Percentiles rank a stretch among this genome's conserved stretches.
Conservation (phyloP, 2,888 invertebrate genomes). For the Halictus quadricinctus region DNA sequence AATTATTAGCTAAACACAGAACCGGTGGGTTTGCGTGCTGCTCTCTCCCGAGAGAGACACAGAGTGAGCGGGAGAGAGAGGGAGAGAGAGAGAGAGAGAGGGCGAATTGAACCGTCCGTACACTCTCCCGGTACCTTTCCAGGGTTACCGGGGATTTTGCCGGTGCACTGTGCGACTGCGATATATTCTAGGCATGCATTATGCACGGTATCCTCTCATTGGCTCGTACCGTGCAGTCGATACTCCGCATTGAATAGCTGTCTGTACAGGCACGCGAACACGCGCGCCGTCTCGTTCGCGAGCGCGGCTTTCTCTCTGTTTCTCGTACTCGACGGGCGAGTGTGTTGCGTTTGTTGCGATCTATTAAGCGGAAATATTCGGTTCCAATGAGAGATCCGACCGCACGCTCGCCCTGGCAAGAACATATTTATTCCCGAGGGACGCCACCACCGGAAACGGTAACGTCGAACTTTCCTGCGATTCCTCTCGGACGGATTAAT, state of each 20-base stretch:
- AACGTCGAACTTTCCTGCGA: not conserved
- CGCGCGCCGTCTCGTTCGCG: constrained; percentile 7
- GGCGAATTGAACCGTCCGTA: not conserved
- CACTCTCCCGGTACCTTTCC: constrained; percentile 31
- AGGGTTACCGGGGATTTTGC: constrained; percentile 58
- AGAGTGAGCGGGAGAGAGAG: not conserved
- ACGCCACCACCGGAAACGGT: not conserved
- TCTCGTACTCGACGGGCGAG: constrained; percentile 19
- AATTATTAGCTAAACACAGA: constrained; percentile 74
- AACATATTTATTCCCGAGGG: constrained; percentile 25
- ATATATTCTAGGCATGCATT: constrained; percentile 75
- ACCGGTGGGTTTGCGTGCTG: constrained; percentile 27
- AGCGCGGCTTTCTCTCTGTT: not conserved
- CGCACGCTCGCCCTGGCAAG: not conserved
- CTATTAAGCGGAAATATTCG: constrained; percentile 75
- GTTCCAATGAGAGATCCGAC: constrained; percentile 43
- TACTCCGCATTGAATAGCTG: constrained; percentile 73
- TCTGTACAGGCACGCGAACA: constrained; percentile 64
- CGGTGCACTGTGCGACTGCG: constrained; percentile 64
- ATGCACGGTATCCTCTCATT: constrained; percentile 76
- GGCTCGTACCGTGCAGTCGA: constrained; percentile 72
- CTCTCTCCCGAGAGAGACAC: not conserved
- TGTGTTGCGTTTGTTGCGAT: constrained; percentile 74
- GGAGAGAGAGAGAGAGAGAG: too few species aligned
- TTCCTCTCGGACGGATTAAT: not conserved